Evolutionary conservation across 1,140 invertebrate genomes (phyloP), one percentile per base, ranked within the genome.

Genomic region (Aradophagus sp.): DNA sequence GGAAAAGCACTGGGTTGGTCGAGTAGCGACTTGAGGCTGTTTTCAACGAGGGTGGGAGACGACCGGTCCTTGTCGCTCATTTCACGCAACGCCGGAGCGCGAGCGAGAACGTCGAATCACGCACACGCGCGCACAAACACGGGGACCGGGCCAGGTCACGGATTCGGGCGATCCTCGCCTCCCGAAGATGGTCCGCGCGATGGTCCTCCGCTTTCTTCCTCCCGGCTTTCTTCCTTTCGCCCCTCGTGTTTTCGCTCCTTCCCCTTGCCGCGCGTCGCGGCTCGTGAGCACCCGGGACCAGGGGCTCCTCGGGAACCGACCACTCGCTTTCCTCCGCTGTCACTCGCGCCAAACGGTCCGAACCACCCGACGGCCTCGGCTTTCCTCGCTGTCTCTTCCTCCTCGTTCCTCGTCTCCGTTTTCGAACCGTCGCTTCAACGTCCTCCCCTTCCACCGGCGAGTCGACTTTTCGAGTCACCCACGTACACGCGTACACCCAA

Each of bases 31-130:
- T 92, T 92, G 86, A 92, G 90, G 87, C 90, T 90, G 87, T 90
- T 91, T 89, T 92, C 90, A 87, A 91, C 89, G 83, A 91, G 89
- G 87, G 89, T 91, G 84, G 91, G 90, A 87, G 90, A 91, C 83
- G 90, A 90, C 86, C 90, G 89, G 88, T 91, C 90, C 88, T 91
- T 91, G 88, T 92, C 91, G 87, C 90, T 91, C 91, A 92, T 92
- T 88, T 88, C 83, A 84, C 81, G 80, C 80, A 79, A 77, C 78
- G 77, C 80, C n/a, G n/a, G 80, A 27, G 26, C 47, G 56, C 36
- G 72, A 69, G 63, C 44, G 55, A 59, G 52, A n/a, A 73, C 32
- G 50, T 39, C 17, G 47, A 53, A 53, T 53, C 59, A 58, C 72
- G 44, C 63, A 56, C 69, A 66, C 61, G 55, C 63, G 59, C 56